phyloP scores from a whole-genome alignment of 2,797 vertebrate genomes.

The Gambelia wislizenii region DNA sequence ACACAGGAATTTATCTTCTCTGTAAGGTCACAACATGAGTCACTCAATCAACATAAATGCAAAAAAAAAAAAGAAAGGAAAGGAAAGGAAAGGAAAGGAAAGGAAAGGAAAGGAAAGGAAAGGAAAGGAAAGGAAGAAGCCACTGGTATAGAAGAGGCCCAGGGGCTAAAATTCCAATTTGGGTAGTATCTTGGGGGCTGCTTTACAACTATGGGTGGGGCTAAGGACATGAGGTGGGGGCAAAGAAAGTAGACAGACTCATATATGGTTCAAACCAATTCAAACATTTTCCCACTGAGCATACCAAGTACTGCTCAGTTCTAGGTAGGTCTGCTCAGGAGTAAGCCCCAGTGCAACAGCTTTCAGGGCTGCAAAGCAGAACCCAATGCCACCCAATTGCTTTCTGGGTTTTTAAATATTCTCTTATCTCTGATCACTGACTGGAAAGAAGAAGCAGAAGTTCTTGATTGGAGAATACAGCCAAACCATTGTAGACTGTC shows the following conservation, averaged over 20 bases:
- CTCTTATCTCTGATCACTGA: not conserved
- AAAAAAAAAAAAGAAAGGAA: too few relatives aligned
- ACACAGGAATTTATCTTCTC: slow-evolving; percentile 59
- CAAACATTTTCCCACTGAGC: not conserved
- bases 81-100: too few relatives aligned
- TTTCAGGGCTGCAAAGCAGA: not conserved
- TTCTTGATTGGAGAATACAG: not conserved
- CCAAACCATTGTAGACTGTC: not conserved
- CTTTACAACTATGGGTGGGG: not conserved
- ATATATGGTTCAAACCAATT: not conserved
- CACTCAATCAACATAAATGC: slow-evolving; percentile 64
- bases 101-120: too few relatives aligned
- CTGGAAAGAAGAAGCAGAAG: not conserved
- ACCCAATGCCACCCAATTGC: too few relatives aligned
- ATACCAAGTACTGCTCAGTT: not conserved
- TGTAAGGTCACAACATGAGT: slow-evolving; percentile 68
- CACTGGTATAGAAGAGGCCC: too few relatives aligned
- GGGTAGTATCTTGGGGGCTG: not conserved
- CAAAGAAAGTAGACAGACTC: too few relatives aligned
- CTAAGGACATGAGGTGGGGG: not conserved
- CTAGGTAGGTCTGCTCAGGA: not conserved
- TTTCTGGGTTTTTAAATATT: not conserved
- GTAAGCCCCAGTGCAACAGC: not conserved
- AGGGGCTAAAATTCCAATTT: not conserved
- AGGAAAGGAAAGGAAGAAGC: too few relatives aligned